phyloP scores from a whole-genome alignment of 2,888 invertebrate genomes.

The Dynastes tityus region DNA sequence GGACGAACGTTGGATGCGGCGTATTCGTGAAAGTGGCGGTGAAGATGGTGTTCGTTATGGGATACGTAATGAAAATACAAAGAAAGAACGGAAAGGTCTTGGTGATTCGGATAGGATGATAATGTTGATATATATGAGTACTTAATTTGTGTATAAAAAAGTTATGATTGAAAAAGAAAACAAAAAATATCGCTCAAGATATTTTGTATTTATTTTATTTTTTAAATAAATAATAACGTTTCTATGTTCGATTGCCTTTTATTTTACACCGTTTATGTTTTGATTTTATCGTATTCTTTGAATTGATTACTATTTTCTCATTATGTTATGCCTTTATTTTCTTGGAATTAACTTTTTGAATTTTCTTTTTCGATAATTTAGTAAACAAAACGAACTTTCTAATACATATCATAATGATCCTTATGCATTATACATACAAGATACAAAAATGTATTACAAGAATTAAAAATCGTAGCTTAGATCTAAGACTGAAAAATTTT shows the following conservation, averaged over 20 bases:
- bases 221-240: constrained; percentile 50
- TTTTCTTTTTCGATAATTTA: neutral
- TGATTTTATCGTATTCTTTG: neutral
- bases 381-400: neutral
- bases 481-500: constrained; percentile 1
- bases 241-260: constrained; percentile 45
- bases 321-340: neutral
- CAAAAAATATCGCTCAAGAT: constrained; percentile 46
- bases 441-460: neutral
- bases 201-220: constrained; percentile 52
- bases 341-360: neutral
- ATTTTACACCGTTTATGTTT: constrained; percentile 1
- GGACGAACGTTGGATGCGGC: neutral
- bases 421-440: too few species aligned
- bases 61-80: neutral
- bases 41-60: neutral
- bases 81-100: neutral
- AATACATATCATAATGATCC: constrained; percentile 4
- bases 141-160: constrained; percentile 46
- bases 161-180: constrained; percentile 17
- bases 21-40: neutral
- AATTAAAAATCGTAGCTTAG: neutral
- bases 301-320: constrained; percentile 1
- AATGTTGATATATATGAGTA: constrained; percentile 41
- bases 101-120: neutral